Base-by-base conservation (phyloP, 2,888 invertebrate genomes). In the Griposia aprilina region DNA sequence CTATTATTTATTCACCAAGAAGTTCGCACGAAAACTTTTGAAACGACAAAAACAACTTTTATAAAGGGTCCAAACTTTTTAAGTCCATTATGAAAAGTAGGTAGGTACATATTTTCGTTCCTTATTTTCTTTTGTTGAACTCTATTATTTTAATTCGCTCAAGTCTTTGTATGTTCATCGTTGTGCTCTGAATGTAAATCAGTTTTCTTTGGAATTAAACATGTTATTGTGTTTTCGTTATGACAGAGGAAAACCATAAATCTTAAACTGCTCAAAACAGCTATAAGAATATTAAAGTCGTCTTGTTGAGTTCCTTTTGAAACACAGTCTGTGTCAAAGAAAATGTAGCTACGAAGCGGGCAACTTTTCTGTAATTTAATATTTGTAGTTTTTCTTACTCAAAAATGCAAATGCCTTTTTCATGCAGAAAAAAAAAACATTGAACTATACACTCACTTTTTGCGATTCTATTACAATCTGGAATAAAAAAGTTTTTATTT, bases 11-110 rank as follows among this genome's bases (percentile, higher is more conserved):
- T 74, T 74, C 70, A 73, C 15, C 69, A 75, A 71, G 45, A 82
- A 84, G 63, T 82, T 84, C n/a, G 63, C 59, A 57, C 0, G 15
- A 63, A 63, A 80, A 70, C n/a, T 82, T 74, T 75, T 41, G 20
- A 62, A 65, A 79, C 60, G 73, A 73, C 85, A 76, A 74, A 75
- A 79, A 79, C 70, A 76, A 50, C 41, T 75, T 62, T 70, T 70
- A 76, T 74, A 73, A 67, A 60, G 71, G 62, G 73, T 57, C 57
- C 41, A 57, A 84, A 86, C 71, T 86, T 85, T 75, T 73, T 71
- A 77, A 86, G 77, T 74, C 77, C 81, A 81, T 83, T 81, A 76
- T 86, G 62, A 78, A 68, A 78, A 78, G n/a, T 67, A 65, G 5
- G 41, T 55, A 63, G 5, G 41, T 55, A 63, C 45, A 65, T 60